These are phyloP conservation scores for Villa cingulata DNA, from an alignment of 2,888 invertebrate genomes.

Conservation along the genomic window DNA sequence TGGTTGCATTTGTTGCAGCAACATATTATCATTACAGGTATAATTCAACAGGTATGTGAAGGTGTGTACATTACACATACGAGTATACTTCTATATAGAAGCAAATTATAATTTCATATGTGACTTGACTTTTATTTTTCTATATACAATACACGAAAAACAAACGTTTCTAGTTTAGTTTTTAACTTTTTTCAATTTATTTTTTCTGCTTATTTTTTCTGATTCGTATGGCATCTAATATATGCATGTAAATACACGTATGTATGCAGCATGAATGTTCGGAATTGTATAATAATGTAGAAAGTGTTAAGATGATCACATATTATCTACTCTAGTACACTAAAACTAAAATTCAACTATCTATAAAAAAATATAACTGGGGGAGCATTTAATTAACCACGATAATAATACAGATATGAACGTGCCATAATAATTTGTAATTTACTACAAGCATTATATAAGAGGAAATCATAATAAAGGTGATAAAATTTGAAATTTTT, in stretches of 20 bases:
- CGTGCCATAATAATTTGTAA: too few species aligned
- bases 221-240: too few species aligned
- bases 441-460: too few species aligned
- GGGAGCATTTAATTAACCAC: too few species aligned
- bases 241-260: too few species aligned
- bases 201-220: too few species aligned
- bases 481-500: too few species aligned
- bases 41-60: not conserved
- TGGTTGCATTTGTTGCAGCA: not conserved
- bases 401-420: too few species aligned
- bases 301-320: slow-evolving; percentile 8
- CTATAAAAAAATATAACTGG: too few species aligned
- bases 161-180: not conserved
- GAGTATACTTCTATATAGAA: not conserved
- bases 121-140: not conserved
- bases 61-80: not conserved
- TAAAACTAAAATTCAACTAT: too few species aligned
- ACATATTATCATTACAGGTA: not conserved
- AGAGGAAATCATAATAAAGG: too few species aligned
- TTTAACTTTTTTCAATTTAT: not conserved
- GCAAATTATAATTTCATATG: not conserved
- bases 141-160: not conserved
- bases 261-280: not conserved
- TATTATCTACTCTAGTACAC: too few species aligned
- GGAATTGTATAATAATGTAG: not conserved